Conservation (phyloP, 2,113 vertebrate genomes). For the Hirundichthys speculiger region DNA sequence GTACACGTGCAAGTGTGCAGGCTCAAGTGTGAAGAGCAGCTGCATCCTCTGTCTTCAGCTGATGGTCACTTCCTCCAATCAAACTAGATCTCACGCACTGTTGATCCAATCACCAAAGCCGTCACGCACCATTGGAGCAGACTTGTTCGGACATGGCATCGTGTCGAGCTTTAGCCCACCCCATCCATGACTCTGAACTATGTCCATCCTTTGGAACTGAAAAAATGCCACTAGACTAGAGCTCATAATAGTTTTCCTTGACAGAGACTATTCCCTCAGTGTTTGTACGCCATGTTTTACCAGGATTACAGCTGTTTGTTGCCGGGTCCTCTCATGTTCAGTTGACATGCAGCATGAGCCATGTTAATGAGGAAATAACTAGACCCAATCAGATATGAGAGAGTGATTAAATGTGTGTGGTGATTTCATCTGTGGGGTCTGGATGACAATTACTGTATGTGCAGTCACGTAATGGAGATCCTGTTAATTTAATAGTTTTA, state of each 20-base stretch:
- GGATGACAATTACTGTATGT: conserved; percentile 5
- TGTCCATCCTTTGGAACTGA: conserved; percentile 1
- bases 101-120: conserved; percentile 65
- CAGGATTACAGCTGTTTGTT: conserved; percentile 10
- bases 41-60: conserved; percentile 47
- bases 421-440: conserved; percentile 33
- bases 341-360: conserved; percentile 42
- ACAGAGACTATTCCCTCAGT: neutral
- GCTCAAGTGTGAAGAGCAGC: conserved; percentile 40
- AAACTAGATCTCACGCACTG: conserved; percentile 60
- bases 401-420: conserved; percentile 51
- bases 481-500: conserved; percentile 27
- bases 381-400: conserved; percentile 56
- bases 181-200: conserved; percentile 11
- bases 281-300: conserved; percentile 14
- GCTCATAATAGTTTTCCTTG: neutral
- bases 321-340: neutral
- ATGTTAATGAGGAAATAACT: conserved; percentile 59
- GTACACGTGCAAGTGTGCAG: neutral
- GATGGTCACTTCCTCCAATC: conserved; percentile 59
- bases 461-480: conserved; percentile 38
- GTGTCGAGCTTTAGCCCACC: conserved; percentile 27
- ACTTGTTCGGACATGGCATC: conserved; percentile 42
- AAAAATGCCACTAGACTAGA: neutral
- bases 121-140: conserved; percentile 58